Percentiles rank a stretch among this genome's conserved stretches.
Evolutionary conservation across 2,888 invertebrate species (phyloP).

Genomic region (Eueremaeus valkanovi): DNA sequence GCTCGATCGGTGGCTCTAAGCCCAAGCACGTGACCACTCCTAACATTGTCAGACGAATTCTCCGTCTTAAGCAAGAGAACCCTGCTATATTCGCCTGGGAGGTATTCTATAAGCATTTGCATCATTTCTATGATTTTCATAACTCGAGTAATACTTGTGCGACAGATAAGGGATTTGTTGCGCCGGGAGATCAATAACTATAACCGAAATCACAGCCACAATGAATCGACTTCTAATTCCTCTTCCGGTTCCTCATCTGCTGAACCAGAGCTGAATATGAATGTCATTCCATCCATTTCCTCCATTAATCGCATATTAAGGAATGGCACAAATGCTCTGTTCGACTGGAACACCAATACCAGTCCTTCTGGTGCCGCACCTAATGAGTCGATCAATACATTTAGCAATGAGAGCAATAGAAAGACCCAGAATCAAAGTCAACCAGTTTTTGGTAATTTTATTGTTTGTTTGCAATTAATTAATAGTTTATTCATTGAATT

Average conservation of each 20-base stretch:
- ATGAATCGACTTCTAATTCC: conserved; percentile 46
- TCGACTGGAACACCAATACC: not conserved
- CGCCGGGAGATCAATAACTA: conserved; percentile 57
- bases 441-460: conserved; percentile 1
- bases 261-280: conserved; percentile 5
- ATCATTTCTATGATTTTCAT: too few relatives aligned
- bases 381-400: not conserved
- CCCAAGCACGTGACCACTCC: conserved; percentile 86
- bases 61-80: conserved; percentile 88
- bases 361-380: not conserved
- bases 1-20: conserved; percentile 47
- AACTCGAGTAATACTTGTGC: too few relatives aligned
- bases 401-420: not conserved
- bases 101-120: conserved; percentile 44
- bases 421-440: not conserved
- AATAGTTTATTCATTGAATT: not conserved
- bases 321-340: conserved; percentile 1
- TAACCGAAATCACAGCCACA: conserved; percentile 61
- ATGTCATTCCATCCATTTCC: conserved; percentile 77
- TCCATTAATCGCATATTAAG: conserved; percentile 89
- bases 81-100: conserved; percentile 97
- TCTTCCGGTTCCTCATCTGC: not conserved
- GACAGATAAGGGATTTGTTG: conserved; percentile 80
- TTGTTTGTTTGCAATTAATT: not conserved
- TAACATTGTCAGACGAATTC: conserved; percentile 88